phyloP scores from a whole-genome alignment of 2,113 vertebrate species.

The Eonycteris spelaea region DNA sequence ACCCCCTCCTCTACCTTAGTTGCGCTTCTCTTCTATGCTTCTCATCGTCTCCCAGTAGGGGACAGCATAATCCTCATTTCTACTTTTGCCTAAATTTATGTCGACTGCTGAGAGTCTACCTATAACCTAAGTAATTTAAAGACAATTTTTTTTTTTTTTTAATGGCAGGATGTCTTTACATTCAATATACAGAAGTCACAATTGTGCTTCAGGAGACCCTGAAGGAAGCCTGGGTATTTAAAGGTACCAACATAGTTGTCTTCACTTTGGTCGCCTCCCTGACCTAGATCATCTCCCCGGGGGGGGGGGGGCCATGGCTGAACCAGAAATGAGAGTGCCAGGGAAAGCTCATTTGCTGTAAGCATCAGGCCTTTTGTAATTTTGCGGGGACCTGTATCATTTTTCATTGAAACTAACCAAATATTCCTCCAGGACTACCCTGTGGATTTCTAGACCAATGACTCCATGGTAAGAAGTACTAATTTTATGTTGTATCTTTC shows the following conservation, averaged over 20 bases:
- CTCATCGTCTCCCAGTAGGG: neutral
- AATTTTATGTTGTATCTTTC: neutral
- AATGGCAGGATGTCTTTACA: neutral
- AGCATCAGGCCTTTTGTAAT: neutral
- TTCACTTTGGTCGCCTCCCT: neutral
- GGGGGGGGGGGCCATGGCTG: neutral
- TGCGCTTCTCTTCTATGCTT: neutral
- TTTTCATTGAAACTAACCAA: constrained; percentile 54
- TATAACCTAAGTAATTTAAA: constrained; percentile 7
- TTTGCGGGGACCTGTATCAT: constrained; percentile 23
- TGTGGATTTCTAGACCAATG: neutral
- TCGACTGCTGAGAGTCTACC: neutral
- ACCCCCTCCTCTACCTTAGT: neutral
- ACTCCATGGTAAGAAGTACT: neutral
- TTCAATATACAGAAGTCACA: neutral
- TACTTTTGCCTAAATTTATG: neutral
- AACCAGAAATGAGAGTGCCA: neutral
- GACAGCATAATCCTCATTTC: neutral
- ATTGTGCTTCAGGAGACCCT: neutral
- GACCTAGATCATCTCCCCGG: neutral
- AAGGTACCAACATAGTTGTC: neutral
- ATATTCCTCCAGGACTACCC: neutral
- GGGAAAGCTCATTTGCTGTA: neutral
- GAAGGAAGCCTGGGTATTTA: neutral
- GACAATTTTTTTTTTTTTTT: neutral